phyloP scores from a whole-genome alignment of 2,797 vertebrate species.

The Cyclura pinguis region DNA sequence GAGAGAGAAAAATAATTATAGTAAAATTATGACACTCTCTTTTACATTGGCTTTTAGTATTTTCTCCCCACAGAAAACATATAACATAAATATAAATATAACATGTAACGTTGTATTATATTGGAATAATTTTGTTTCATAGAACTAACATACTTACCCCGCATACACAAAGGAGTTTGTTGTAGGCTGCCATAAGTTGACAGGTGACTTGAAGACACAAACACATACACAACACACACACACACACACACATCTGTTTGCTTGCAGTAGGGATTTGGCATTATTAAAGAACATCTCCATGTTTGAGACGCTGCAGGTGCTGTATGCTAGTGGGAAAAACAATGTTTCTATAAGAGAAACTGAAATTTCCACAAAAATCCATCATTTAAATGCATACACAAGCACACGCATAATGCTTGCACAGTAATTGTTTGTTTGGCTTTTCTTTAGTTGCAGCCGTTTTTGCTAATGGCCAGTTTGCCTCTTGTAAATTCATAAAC shows the following conservation, averaged over 20 bases:
- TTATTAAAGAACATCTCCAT: constrained; percentile 47
- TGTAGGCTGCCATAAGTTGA: constrained; percentile 7
- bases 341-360: constrained; percentile 29
- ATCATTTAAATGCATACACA: neutral
- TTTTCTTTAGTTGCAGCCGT: neutral
- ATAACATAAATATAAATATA: too few relatives aligned
- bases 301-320: constrained; percentile 54
- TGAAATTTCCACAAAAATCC: neutral
- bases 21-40: constrained; percentile 27
- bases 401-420: neutral
- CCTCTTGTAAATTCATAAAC: constrained; percentile 20
- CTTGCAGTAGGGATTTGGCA: constrained; percentile 39
- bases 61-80: neutral
- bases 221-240: too few relatives aligned
- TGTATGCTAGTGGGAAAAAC: constrained; percentile 16
- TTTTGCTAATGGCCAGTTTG: constrained; percentile 3
- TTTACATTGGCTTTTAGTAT: neutral
- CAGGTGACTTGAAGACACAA: too few relatives aligned
- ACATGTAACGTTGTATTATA: neutral
- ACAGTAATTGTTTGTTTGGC: neutral
- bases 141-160: constrained; percentile 46
- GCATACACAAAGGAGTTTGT: constrained; percentile 46
- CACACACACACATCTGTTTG: neutral
- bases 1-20: neutral
- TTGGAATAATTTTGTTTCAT: constrained; percentile 20